phyloP scores from a whole-genome alignment of 1,140 invertebrate species.

The Arctopsyche grandis region DNA sequence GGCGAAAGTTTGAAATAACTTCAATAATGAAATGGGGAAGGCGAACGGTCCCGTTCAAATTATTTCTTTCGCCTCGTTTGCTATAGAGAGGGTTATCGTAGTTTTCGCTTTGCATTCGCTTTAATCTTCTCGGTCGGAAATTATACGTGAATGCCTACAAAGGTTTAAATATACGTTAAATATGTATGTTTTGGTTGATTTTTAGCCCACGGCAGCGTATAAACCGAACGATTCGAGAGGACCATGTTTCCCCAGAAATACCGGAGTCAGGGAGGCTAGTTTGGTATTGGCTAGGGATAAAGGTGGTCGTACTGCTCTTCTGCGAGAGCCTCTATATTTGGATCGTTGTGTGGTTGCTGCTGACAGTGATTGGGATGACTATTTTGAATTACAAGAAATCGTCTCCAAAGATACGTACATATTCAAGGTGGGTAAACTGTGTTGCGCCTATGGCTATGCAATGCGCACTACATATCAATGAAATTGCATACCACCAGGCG shows the following conservation, averaged over 20 bases:
- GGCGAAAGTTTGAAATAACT: slow-evolving; percentile 37
- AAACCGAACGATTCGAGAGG: slow-evolving; percentile 60
- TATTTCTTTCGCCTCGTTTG: slow-evolving; percentile 23
- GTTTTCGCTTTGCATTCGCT: neutral
- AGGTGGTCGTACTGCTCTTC: slow-evolving; percentile 84
- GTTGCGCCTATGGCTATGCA: neutral
- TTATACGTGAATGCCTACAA: neutral
- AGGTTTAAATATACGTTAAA: neutral
- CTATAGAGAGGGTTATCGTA: neutral
- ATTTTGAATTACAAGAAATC: slow-evolving; percentile 95
- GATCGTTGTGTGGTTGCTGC: slow-evolving; percentile 89
- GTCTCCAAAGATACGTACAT: slow-evolving; percentile 92
- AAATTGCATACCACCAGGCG: neutral
- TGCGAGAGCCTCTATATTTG: slow-evolving; percentile 89
- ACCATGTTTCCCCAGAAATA: slow-evolving; percentile 66
- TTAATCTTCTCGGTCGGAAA: neutral
- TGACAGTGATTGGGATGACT: slow-evolving; percentile 89
- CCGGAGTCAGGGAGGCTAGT: slow-evolving; percentile 86
- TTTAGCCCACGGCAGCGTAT: slow-evolving; percentile 68
- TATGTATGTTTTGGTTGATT: neutral
- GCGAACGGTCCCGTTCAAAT: slow-evolving; percentile 3
- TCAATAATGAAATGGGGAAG: slow-evolving; percentile 23
- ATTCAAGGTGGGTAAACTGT: slow-evolving; percentile 79
- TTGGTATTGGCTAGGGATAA: slow-evolving; percentile 91
- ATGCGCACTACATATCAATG: too few species aligned